These are phyloP conservation scores for Bombyx mandarina DNA, from an alignment of 1,140 invertebrate genomes.

Conservation along the genomic window DNA sequence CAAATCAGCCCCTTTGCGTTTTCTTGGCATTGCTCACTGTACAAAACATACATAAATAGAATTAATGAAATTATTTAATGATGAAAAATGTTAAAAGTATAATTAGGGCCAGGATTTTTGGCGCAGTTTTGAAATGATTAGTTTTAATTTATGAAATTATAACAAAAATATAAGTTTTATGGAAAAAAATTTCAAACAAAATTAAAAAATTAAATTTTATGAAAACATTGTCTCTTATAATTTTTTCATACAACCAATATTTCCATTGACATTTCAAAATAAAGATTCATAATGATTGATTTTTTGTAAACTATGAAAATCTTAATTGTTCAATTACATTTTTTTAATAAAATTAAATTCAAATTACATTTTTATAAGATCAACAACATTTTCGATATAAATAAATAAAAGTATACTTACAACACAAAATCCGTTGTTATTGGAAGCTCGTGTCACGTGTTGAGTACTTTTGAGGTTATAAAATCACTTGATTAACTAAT, in stretches of 20 bases:
- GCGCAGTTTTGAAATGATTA: conserved; percentile 7
- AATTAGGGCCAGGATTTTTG: conserved; percentile 4
- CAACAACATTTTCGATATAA: conserved; percentile 7
- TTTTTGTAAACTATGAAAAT: conserved; percentile 8
- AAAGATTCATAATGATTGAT: conserved; percentile 8
- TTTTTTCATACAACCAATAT: conserved; percentile 8
- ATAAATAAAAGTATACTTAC: conserved; percentile 6
- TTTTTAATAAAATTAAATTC: conserved; percentile 7
- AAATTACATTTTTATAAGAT: conserved; percentile 7
- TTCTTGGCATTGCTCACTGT: conserved; percentile 12
- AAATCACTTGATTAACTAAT: too few relatives aligned
- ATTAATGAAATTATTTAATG: conserved; percentile 10
- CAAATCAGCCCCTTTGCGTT: conserved; percentile 11
- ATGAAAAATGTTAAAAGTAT: conserved; percentile 8
- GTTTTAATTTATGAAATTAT: conserved; percentile 7
- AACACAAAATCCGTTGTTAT: conserved; percentile 7
- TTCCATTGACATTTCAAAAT: conserved; percentile 8
- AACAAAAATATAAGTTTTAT: conserved; percentile 9
- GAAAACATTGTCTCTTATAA: conserved; percentile 7
- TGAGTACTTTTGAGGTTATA: too few relatives aligned
- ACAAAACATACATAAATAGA: conserved; percentile 12
- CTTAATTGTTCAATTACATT: conserved; percentile 5
- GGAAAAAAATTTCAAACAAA: conserved; percentile 8
- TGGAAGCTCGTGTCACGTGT: conserved; percentile 4
- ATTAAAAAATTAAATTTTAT: conserved; percentile 7